Conservation (phyloP, 2,888 invertebrate species). For the Ferrisia virgata region DNA sequence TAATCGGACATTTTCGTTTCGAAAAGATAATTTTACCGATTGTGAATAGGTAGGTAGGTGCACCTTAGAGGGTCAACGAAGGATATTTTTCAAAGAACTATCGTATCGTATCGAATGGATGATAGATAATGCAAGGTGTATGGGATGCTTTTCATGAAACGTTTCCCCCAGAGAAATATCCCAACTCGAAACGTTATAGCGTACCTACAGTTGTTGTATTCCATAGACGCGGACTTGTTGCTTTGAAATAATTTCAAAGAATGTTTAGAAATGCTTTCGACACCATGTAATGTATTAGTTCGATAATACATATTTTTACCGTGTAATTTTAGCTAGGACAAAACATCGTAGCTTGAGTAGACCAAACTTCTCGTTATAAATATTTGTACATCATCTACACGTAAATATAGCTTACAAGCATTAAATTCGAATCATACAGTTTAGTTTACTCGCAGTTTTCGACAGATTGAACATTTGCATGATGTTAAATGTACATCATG, state of each 20-base stretch:
- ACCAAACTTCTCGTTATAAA: no score
- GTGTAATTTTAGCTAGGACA: background rate
- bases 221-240: background rate
- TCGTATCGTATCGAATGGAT: background rate
- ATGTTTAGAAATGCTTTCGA: background rate
- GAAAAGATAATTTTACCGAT: background rate
- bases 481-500: no score
- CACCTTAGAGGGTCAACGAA: background rate
- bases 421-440: no score
- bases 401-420: no score
- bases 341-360: no score
- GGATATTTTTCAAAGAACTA: background rate
- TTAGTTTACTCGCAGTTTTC: no score
- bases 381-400: no score
- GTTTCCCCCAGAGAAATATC: background rate
- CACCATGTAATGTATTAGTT: background rate
- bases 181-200: background rate
- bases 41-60: background rate
- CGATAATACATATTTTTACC: background rate
- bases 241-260: conserved; percentile 12
- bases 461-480: no score
- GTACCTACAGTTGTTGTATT: background rate
- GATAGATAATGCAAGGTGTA: background rate
- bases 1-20: background rate
- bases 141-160: background rate